Evolutionary conservation across 2,113 vertebrate species (phyloP).

Genomic region (Periophthalmus modestus): DNA sequence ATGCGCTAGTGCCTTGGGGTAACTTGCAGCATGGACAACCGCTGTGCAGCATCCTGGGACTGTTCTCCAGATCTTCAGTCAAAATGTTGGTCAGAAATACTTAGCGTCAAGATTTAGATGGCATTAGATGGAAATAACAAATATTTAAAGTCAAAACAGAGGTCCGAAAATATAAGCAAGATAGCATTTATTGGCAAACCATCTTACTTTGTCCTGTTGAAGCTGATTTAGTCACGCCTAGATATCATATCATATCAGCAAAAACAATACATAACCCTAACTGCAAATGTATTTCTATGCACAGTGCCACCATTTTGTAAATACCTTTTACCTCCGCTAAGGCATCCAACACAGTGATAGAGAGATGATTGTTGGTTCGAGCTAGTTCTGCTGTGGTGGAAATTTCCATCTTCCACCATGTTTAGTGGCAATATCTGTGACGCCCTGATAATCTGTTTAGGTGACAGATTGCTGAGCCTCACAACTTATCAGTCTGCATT

Average conservation of each 20-base stretch:
- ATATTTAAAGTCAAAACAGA: too few relatives aligned
- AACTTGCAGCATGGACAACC: too few relatives aligned
- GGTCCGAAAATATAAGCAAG: too few relatives aligned
- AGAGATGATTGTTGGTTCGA: constrained; percentile 31
- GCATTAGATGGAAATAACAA: too few relatives aligned
- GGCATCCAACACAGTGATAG: constrained; percentile 40
- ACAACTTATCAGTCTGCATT: constrained; percentile 60
- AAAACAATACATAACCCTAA: too few relatives aligned
- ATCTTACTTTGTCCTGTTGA: background rate
- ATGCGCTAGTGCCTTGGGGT: too few relatives aligned
- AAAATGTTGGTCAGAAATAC: too few relatives aligned
- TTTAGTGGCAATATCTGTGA: constrained; percentile 61
- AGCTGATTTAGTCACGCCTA: too few relatives aligned
- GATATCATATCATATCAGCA: background rate
- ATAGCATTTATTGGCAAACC: too few relatives aligned
- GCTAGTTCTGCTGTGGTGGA: constrained; percentile 39
- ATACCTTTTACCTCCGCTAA: constrained; percentile 38
- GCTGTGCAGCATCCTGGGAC: too few relatives aligned
- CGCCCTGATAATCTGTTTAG: constrained; percentile 63
- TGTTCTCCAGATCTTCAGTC: too few relatives aligned
- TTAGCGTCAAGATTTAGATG: too few relatives aligned
- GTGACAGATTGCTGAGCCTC: constrained; percentile 70
- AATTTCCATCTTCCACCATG: constrained; percentile 54
- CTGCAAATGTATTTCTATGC: background rate
- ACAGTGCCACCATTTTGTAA: background rate